A percentile compares a stretch with the other conserved stretches of the same genome.
Conservation (phyloP, 92 coral and sea anemone species). For the Micromussa lordhowensis region DNA sequence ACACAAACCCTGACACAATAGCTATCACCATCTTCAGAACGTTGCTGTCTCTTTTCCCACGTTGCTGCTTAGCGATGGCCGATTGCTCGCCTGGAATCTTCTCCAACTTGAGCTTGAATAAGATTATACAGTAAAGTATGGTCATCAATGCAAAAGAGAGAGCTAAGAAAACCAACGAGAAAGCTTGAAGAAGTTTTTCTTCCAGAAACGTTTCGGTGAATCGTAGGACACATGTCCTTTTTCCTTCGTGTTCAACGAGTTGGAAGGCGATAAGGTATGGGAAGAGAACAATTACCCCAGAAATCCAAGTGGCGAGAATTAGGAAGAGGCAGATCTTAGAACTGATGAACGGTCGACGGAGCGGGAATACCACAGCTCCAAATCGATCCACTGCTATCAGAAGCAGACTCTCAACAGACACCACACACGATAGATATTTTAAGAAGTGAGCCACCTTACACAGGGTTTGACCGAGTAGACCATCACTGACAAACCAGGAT, state of each 20-base stretch:
- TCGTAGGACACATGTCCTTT: neutral
- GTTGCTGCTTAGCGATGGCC: neutral
- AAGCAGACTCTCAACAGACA: neutral
- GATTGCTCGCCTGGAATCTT: neutral
- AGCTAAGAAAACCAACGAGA: neutral
- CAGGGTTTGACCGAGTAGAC: neutral
- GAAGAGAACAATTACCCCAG: neutral
- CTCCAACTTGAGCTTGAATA: neutral
- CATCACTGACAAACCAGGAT: neutral
- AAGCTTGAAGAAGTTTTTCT: neutral
- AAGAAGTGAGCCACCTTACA: neutral
- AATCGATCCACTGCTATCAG: slow-evolving; percentile 6
- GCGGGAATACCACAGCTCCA: neutral
- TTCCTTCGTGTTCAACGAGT: neutral
- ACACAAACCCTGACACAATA: neutral
- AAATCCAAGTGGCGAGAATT: neutral
- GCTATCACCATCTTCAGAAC: neutral
- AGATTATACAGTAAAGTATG: neutral
- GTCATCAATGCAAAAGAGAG: neutral
- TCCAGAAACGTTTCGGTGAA: neutral
- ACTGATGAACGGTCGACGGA: neutral
- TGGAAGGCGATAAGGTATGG: neutral
- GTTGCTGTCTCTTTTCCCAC: neutral
- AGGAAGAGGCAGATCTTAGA: neutral
- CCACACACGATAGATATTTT: neutral